Conservation (phyloP, 1,140 invertebrate genomes). For the Trypoxylus dichotomus region DNA sequence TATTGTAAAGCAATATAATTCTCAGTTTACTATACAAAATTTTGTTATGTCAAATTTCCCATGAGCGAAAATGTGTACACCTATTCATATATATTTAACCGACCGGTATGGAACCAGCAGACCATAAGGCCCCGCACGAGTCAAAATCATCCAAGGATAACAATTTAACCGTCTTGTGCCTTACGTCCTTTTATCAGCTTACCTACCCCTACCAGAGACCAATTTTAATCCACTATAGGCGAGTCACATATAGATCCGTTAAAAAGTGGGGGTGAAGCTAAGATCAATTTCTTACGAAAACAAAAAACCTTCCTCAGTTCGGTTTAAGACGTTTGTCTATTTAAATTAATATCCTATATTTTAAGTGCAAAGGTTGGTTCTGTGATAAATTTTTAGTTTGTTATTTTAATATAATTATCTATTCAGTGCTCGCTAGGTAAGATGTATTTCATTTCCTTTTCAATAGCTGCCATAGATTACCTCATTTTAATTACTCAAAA, state of each 20-base stretch:
- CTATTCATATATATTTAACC: neutral
- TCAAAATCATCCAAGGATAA: slow-evolving; percentile 46
- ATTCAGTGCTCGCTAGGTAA: too few species aligned
- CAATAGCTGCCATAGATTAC: too few species aligned
- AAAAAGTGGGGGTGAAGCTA: slow-evolving; percentile 44
- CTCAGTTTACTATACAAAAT: too few species aligned
- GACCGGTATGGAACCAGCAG: slow-evolving; percentile 36
- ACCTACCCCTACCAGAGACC: slow-evolving; percentile 13
- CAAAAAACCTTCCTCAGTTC: slow-evolving; percentile 25
- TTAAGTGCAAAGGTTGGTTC: neutral
- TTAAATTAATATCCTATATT: neutral
- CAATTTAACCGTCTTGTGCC: slow-evolving; percentile 47
- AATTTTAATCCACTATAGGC: slow-evolving; percentile 15
- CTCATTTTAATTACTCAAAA: too few species aligned
- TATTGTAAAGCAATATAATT: too few species aligned
- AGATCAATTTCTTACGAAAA: slow-evolving; percentile 34
- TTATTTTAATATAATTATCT: neutral
- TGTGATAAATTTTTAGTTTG: neutral
- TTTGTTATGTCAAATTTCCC: too few species aligned
- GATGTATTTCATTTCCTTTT: too few species aligned
- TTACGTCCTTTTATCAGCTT: slow-evolving; percentile 35
- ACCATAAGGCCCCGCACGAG: slow-evolving; percentile 45
- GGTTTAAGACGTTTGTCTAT: neutral
- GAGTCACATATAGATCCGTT: slow-evolving; percentile 37
- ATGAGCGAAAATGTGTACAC: too few species aligned